A percentile compares a stretch with the other conserved stretches of the same genome.
Evolutionary conservation across 2,797 vertebrate genomes (phyloP).

Genomic region (Esox masquinongy): DNA sequence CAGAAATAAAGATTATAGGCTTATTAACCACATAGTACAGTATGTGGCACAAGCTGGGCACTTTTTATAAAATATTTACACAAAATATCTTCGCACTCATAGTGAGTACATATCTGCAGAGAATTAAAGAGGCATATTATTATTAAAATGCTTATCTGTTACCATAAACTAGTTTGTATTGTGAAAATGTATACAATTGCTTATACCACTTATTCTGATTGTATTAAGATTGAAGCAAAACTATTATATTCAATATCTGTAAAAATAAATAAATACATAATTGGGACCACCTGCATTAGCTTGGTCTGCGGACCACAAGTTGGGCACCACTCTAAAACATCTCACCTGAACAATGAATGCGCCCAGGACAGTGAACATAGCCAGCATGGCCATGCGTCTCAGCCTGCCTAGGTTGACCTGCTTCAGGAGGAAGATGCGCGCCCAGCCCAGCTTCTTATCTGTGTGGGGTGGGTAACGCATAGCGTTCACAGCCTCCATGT

Average conservation of each 20-base stretch:
- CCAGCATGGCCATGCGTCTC: conserved; percentile 43
- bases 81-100: no score
- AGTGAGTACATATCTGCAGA: no score
- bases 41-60: neutral
- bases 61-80: neutral
- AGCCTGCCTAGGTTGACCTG: conserved; percentile 57
- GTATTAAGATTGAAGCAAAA: no score
- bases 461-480: conserved; percentile 81
- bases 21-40: neutral
- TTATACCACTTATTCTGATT: no score
- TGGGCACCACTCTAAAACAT: neutral
- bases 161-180: no score
- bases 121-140: no score
- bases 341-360: conserved; percentile 69
- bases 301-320: no score
- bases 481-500: conserved; percentile 73
- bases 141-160: no score
- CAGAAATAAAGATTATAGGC: neutral
- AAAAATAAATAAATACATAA: no score
- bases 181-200: no score
- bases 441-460: conserved; percentile 64
- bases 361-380: conserved; percentile 43
- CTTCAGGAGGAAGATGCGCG: conserved; percentile 64
- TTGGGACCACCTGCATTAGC: no score
- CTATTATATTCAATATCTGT: no score